phyloP scores from a whole-genome alignment of 2,113 vertebrate species.

The Phrynosoma platyrhinos region DNA sequence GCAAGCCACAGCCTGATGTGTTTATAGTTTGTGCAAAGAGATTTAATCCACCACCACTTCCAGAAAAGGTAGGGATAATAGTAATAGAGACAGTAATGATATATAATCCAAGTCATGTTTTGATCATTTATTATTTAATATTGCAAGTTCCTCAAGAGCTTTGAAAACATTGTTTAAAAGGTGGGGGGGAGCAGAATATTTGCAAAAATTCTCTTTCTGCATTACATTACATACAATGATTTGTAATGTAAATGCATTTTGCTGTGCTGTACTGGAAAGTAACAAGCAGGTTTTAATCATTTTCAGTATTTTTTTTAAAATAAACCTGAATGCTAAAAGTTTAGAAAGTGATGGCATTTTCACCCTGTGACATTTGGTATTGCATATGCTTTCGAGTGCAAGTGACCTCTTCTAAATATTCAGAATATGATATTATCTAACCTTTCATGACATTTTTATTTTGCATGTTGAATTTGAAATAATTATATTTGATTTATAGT shows the following conservation, averaged over 20 bases:
- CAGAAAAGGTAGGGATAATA: constrained; percentile 79
- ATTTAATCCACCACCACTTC: constrained; percentile 81
- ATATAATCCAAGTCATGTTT: not conserved
- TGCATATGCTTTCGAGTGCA: not conserved
- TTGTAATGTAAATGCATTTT: constrained; percentile 39
- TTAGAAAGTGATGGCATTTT: constrained; percentile 1
- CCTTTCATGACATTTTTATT: not conserved
- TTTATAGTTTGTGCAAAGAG: constrained; percentile 88
- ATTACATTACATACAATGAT: not conserved
- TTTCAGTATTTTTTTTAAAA: not conserved
- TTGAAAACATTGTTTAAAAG: not conserved
- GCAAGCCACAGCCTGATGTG: constrained; percentile 88
- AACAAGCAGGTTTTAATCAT: constrained; percentile 29
- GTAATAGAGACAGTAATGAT: constrained; percentile 8
- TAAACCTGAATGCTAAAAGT: constrained; percentile 48
- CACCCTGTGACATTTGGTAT: not conserved
- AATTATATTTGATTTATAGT: not conserved
- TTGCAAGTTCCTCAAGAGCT: constrained; percentile 8
- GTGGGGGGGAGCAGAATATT: not conserved
- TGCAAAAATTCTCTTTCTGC: not conserved
- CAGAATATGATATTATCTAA: not conserved
- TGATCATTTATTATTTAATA: not conserved
- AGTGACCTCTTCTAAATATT: not conserved
- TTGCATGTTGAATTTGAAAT: not conserved
- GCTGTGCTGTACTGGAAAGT: not conserved